Base-by-base conservation (phyloP, 1,140 invertebrate species). In the Acromyrmex echinatior region DNA sequence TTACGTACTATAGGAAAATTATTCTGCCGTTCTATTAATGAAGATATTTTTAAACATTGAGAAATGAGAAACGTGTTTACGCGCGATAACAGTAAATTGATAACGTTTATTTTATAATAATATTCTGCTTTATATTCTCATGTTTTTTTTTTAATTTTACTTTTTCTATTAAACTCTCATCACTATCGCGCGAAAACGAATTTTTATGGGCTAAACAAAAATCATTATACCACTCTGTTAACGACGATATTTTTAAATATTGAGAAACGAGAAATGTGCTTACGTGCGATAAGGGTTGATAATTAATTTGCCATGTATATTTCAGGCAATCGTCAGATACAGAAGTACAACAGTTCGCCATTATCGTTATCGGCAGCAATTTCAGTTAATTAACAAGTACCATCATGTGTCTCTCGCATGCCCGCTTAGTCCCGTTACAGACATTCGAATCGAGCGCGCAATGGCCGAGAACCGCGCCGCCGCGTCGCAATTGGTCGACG, bases 401-500 rank as follows among this genome's bases (percentile, higher is more conserved):
- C 60, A 49, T 49, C 58, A 49, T 76, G 16, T 45, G 56, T 77
- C n/a, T 2, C 10, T 3, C 12, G 6, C 53, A n/a, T 21, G 18
- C 58, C 70, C 70, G 31, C n/a, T 3, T 2, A 58, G 3, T 76
- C 35, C 80, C 39, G 80, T 74, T 82, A 74, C 1, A 1, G 2
- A 28, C 35, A 12, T 84, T 84, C 18, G 56, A 84, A 84, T 84
- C 12, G 25, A 18, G 68, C 80, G 68, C 80, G 51, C 80, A 1
- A 39, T 39, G 68, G 16, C 21, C 3, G 6, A 21, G 65, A 6
- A 4, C 16, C 73, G 78, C 76, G 65, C 62, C 14, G 77, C 56
- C 82, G 53, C 39, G n/a, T 9, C 18, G 35, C 25, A 63, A 86
- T 88, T 91, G 86, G 89, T 6, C 51, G 58, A 0, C 25, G 16